A percentile compares a stretch with the other conserved stretches of the same genome.
phyloP scores from a whole-genome alignment of 1,140 invertebrate species.

The Bombus balteatus region DNA sequence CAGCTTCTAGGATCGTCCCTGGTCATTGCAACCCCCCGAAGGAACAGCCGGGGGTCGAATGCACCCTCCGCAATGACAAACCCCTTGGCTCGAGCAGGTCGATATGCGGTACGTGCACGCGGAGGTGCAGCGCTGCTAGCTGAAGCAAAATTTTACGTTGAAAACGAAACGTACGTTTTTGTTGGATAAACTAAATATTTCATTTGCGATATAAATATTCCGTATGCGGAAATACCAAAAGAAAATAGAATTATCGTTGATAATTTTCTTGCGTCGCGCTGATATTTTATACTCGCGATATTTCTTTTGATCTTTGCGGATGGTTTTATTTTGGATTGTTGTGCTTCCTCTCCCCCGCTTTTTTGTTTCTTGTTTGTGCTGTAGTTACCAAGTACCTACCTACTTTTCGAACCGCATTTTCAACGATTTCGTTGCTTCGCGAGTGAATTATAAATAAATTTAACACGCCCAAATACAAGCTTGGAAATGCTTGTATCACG shows the following conservation, averaged over 20 bases:
- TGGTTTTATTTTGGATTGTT: background rate
- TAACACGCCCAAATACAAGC: constrained; percentile 1
- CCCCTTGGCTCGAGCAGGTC: constrained; percentile 71
- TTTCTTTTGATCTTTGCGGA: background rate
- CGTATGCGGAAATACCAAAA: background rate
- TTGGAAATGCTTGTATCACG: constrained; percentile 16
- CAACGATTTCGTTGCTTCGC: constrained; percentile 1
- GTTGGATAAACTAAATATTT: background rate
- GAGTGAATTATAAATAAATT: constrained; percentile 30
- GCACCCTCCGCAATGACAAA: constrained; percentile 73
- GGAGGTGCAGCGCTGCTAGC: constrained; percentile 57
- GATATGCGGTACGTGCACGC: constrained; percentile 70
- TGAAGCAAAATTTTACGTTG: constrained; percentile 23
- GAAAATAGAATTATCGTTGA: background rate
- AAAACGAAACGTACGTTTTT: background rate
- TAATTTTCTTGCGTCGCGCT: background rate
- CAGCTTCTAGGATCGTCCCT: constrained; percentile 70
- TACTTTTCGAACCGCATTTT: background rate
- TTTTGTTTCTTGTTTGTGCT: too few relatives aligned
- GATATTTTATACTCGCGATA: background rate
- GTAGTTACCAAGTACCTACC: too few relatives aligned
- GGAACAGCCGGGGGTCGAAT: constrained; percentile 61
- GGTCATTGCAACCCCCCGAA: constrained; percentile 72
- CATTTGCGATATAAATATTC: background rate
- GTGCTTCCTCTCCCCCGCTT: too few relatives aligned